Percentiles rank a stretch among this genome's conserved stretches.
phyloP scores from a whole-genome alignment of 2,888 invertebrate species.

The Tiliacea citrago region DNA sequence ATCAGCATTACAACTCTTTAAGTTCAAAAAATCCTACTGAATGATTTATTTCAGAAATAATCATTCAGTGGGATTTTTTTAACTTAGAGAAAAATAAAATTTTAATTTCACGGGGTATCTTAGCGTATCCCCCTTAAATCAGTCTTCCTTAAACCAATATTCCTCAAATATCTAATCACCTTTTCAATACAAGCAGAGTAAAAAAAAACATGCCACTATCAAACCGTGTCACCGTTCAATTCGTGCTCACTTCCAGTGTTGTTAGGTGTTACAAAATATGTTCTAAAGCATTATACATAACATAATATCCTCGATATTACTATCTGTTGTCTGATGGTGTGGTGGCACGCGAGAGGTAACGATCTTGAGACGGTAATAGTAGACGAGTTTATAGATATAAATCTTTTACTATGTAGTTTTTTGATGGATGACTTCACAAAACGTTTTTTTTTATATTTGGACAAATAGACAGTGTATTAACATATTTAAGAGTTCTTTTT shows the following conservation, averaged over 20 bases:
- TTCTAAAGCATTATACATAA: constrained; percentile 39
- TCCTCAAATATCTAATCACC: neutral
- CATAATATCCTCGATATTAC: constrained; percentile 55
- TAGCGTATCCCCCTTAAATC: no score
- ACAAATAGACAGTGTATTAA: neutral
- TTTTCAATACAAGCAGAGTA: neutral
- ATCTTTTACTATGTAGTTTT: constrained; percentile 21
- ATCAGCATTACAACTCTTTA: no score
- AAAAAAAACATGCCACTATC: constrained; percentile 5
- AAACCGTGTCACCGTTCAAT: constrained; percentile 47
- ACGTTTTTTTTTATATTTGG: neutral
- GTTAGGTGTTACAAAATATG: constrained; percentile 53
- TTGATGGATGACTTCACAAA: neutral
- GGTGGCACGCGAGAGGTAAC: constrained; percentile 53
- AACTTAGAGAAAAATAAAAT: no score
- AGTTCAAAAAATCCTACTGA: no score
- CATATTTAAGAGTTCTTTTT: neutral
- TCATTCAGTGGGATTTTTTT: no score
- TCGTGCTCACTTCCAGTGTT: constrained; percentile 36
- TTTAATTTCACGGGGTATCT: no score
- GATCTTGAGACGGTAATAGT: constrained; percentile 40
- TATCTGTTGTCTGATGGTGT: constrained; percentile 34
- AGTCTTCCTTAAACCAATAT: neutral
- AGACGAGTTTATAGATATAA: constrained; percentile 5
- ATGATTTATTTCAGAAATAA: no score